Base-by-base conservation (phyloP, 2,797 vertebrate species). In the Danio albolineatus region DNA sequence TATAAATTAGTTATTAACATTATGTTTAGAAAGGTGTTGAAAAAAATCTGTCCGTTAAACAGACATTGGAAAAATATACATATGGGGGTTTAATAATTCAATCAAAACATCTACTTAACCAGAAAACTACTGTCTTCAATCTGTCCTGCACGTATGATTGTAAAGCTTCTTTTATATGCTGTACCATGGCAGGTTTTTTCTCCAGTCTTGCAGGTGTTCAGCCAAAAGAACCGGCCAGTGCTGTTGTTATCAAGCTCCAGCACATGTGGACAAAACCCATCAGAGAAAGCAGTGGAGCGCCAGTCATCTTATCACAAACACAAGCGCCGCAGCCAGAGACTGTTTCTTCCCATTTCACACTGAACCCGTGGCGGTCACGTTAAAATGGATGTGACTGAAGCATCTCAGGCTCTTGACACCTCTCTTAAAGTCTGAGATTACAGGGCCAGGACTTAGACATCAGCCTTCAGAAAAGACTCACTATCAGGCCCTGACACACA, bases 161-260 rank as follows among this genome's bases (percentile, higher is more conserved):
- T 59, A 64, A 56, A 51, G 66, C 41, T 54, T 60, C 43, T 48
- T 61, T 77, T 56, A 12, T 65, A 49, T n/a, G n/a, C n/a, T n/a
- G 54, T 46, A 36, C 10, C 48, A 49, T 19, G 14, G 41, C 43
- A 38, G 19, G 38, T 59, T 71, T n/a, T n/a, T 57, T 48, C 44
- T 54, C 53, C 36, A 41, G 54, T 60, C 73, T 60, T 36, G 56
- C 71, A 82, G 83, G 83, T 80, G 59, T 60, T 73, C 67, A 62
- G 12, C 13, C 13, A 73, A 74, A 53, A 57, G 79, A 78, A 74
- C 38, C 46, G 84, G 69, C 76, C 64, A 75, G 85, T 82, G 39
- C 19, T 54, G 61, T 67, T 86, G 89, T 93, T 93, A 94, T 94
- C 92, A 91, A 85, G 86, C 80, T 81, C 73, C 56, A 82, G 83